Percentiles rank a stretch among this genome's conserved stretches.
These are phyloP conservation scores for Nesoenas mayeri DNA, from an alignment of 2,113 vertebrate genomes.

Conservation along the genomic window DNA sequence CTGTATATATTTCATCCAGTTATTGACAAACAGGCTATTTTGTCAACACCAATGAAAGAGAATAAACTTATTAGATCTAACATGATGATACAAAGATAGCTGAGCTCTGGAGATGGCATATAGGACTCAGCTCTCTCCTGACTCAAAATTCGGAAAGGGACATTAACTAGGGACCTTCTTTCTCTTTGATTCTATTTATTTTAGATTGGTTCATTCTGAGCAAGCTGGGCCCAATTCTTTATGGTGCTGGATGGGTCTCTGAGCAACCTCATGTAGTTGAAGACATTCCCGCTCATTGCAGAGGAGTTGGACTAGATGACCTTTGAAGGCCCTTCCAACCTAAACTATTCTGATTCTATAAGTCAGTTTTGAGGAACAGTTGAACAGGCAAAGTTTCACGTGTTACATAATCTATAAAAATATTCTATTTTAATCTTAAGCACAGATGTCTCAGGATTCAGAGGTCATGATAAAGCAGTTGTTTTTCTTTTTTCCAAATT, in stretches of 20 bases:
- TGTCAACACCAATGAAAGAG: neutral
- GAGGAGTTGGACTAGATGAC: no score
- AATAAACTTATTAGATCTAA: neutral
- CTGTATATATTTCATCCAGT: neutral
- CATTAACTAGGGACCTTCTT: neutral
- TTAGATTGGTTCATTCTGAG: neutral
- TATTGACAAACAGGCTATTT: neutral
- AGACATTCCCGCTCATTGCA: no score
- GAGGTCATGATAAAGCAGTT: neutral
- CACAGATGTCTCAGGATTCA: neutral
- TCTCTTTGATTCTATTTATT: neutral
- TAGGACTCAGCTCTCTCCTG: fast-evolving
- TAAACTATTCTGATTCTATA: neutral
- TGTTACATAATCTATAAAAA: neutral
- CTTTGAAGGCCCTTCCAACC: no score
- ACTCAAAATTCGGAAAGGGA: neutral
- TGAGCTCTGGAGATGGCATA: neutral
- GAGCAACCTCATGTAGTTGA: no score
- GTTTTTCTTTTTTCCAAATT: neutral
- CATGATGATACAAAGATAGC: neutral
- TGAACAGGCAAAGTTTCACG: neutral
- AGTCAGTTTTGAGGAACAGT: neutral
- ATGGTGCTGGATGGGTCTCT: no score
- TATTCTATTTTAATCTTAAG: neutral
- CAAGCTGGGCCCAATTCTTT: neutral